These are phyloP conservation scores for Mechanitis mazaeus DNA, from an alignment of 2,888 invertebrate genomes.

Conservation along the genomic window DNA sequence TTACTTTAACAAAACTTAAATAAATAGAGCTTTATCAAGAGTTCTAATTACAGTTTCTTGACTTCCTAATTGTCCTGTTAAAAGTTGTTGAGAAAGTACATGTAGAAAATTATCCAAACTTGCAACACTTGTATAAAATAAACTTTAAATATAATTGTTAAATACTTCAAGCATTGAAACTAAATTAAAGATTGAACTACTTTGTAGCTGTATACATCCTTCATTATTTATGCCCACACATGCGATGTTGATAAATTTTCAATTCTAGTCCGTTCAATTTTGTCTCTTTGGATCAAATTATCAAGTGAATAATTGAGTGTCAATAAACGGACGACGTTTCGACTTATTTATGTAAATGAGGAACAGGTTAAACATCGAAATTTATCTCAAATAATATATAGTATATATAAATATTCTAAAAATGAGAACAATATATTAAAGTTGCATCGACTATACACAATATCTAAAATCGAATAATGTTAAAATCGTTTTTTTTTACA, in stretches of 20 bases:
- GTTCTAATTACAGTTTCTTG: conserved; percentile 6
- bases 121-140: neutral
- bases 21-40: conserved; percentile 2
- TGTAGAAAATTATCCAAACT: neutral
- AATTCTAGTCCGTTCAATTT: conserved; percentile 15
- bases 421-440: no score
- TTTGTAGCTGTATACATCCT: neutral
- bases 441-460: no score
- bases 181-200: neutral
- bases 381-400: no score
- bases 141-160: neutral
- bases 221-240: neutral
- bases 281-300: conserved; percentile 30
- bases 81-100: neutral
- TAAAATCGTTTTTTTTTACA: no score
- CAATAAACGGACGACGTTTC: conserved; percentile 36
- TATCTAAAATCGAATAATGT: no score
- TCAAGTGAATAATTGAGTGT: conserved; percentile 36
- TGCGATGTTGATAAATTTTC: conserved; percentile 23
- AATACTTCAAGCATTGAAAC: neutral
- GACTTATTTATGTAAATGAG: conserved; percentile 35
- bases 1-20: neutral
- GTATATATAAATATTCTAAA: no score
- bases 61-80: conserved; percentile 1
- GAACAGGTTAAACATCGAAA: conserved; percentile 32